These are phyloP conservation scores for Platichthys flesus DNA, from an alignment of 2,113 vertebrate species.

Conservation along the genomic window DNA sequence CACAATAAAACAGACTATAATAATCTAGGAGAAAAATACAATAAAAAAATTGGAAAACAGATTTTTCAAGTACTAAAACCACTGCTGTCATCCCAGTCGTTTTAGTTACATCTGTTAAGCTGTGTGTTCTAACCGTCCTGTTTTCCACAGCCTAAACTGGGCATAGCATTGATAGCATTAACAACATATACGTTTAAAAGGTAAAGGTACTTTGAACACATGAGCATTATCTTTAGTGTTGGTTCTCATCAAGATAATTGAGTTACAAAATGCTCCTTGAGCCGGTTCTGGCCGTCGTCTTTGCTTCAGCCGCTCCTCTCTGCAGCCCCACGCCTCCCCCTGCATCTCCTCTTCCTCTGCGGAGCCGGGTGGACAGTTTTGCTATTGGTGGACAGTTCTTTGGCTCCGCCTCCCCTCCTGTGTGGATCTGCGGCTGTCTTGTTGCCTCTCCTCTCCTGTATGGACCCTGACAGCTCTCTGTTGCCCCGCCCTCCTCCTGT, in stretches of 20 bases:
- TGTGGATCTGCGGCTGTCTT: conserved; percentile 71
- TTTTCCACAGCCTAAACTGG: neutral
- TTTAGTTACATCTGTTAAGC: neutral
- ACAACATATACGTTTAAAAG: neutral
- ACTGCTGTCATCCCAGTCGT: neutral
- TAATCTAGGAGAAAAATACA: neutral
- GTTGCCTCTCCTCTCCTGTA: conserved; percentile 67
- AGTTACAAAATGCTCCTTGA: conserved; percentile 44
- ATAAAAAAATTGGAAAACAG: neutral
- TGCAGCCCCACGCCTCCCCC: conserved; percentile 67
- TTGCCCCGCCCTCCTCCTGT: conserved; percentile 85
- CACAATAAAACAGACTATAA: neutral
- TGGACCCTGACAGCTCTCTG: conserved; percentile 68
- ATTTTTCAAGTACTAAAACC: neutral
- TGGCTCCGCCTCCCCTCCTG: conserved; percentile 59
- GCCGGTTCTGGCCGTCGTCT: conserved; percentile 61
- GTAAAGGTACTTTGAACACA: neutral
- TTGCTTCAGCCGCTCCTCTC: conserved; percentile 70
- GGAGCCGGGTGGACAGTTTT: conserved; percentile 66
- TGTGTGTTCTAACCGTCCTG: too few species aligned
- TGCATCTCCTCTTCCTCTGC: conserved; percentile 72
- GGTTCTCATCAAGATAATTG: conserved; percentile 24
- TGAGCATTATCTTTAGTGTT: conserved; percentile 16
- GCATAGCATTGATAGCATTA: conserved; percentile 13
- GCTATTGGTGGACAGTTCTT: conserved; percentile 60